These are phyloP conservation scores for Luscinia megarhynchos DNA, from an alignment of 2,797 vertebrate genomes.

Conservation along the genomic window DNA sequence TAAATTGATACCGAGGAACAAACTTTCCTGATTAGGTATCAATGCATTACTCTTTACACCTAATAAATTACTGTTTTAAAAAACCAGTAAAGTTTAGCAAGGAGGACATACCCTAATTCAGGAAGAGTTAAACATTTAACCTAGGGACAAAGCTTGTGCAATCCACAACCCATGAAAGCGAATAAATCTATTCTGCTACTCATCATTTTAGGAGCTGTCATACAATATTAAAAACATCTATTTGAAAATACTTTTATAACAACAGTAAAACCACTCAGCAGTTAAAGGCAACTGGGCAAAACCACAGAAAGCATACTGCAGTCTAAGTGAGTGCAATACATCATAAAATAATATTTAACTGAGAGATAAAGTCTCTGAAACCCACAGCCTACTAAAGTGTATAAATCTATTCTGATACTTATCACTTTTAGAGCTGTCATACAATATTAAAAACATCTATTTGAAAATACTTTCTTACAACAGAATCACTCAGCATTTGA, in stretches of 20 bases:
- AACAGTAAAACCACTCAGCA: constrained; percentile 27
- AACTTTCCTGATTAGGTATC: not conserved
- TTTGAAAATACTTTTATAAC: constrained; percentile 28
- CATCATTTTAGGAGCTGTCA: not conserved
- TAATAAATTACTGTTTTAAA: not conserved
- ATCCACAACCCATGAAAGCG: not conserved
- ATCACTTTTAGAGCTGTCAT: constrained; percentile 24
- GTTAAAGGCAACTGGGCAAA: constrained; percentile 3
- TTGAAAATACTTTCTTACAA: constrained; percentile 10
- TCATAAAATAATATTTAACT: constrained; percentile 38
- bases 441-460: constrained; percentile 50
- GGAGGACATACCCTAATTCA: not conserved
- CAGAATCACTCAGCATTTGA: constrained; percentile 8
- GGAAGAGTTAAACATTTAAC: not conserved
- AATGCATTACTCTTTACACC: not conserved
- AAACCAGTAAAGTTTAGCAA: not conserved
- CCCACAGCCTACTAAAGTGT: not conserved
- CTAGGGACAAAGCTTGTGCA: not conserved
- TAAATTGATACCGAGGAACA: not conserved
- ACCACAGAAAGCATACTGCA: constrained; percentile 7
- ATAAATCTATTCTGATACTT: constrained; percentile 34
- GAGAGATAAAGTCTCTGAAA: constrained; percentile 23
- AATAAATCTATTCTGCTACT: not conserved
- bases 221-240: constrained; percentile 18
- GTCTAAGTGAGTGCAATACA: constrained; percentile 12